Conservation (phyloP, 1,140 invertebrate genomes). For the Dufourea novaeangliae region DNA sequence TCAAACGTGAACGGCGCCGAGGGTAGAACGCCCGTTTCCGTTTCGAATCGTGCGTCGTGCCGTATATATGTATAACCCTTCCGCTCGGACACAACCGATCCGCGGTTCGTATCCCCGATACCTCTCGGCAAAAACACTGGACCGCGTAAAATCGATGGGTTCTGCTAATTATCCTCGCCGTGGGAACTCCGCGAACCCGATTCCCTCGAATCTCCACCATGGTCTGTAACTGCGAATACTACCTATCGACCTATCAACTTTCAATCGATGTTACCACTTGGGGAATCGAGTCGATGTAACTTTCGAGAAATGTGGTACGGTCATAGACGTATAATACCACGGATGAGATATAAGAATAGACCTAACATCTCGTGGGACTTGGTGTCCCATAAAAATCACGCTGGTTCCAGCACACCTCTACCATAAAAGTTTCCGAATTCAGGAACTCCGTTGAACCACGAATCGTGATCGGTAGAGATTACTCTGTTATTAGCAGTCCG, state of each 20-base stretch:
- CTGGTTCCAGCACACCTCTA: too few relatives aligned
- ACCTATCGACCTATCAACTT: neutral
- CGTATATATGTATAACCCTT: slow-evolving; percentile 47
- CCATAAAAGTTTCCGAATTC: too few relatives aligned
- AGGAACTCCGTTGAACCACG: too few relatives aligned
- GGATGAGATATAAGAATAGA: too few relatives aligned
- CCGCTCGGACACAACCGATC: slow-evolving; percentile 7
- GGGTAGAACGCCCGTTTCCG: slow-evolving; percentile 52
- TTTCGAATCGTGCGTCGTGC: slow-evolving; percentile 54
- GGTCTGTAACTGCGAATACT: neutral
- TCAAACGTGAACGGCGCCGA: slow-evolving; percentile 41
- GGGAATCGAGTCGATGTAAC: slow-evolving; percentile 11
- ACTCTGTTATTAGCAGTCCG: too few relatives aligned
- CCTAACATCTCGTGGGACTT: too few relatives aligned
- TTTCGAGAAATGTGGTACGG: too few relatives aligned
- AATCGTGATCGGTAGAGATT: too few relatives aligned
- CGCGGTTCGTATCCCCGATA: slow-evolving; percentile 21
- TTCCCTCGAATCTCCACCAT: neutral
- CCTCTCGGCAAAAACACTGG: slow-evolving; percentile 33
- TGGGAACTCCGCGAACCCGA: slow-evolving; percentile 34
- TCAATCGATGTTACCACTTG: neutral
- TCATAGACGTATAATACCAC: too few relatives aligned
- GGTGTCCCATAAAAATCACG: too few relatives aligned
- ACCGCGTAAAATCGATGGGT: slow-evolving; percentile 46
- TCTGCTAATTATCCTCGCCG: slow-evolving; percentile 46